Evolutionary conservation across 2,113 vertebrate genomes (phyloP), one percentile per base, ranked within the genome.

Genomic region (Lonchura striata): DNA sequence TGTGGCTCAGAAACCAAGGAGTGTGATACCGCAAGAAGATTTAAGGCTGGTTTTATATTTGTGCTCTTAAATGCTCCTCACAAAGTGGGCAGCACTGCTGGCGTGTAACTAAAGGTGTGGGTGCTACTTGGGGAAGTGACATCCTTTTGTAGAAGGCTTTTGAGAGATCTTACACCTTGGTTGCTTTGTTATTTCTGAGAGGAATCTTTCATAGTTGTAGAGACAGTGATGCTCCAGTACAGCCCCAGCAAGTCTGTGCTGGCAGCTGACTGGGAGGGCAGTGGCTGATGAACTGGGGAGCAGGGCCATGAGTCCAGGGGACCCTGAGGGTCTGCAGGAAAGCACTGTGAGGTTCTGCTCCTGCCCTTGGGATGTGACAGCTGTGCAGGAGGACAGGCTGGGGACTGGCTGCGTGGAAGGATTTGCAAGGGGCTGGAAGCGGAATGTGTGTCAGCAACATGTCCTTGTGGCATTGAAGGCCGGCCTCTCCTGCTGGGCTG

Each of bases 361-460:
- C 25, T 77, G 53, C 37, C 37, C 35, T 11, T 69, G 72, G 52
- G 23, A 18, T 64, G 44, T 76, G 44, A 7, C 15, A 27, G 39
- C 57, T 27, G 41, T 74, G 46, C 46, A 27, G 4, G 15, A 19
- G 35, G 8, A 24, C 33, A 42, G 44, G 11, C 74, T 49, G 70
- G 10, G 15, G 5, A 50, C 28, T 77, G 53, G 15, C 24, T 72
- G 49, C 3, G 1, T 5, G 22, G 77, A 42, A 68, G 22, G 50
- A 35, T 86, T 54, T 69, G 31, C 20, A 31, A 16, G 53, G 47
- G 7, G 2, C 12, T 37, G 61, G 52, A 42, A 66, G 39, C 8
- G 2, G 46, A 28, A 20, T 13, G 22, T 44, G 30, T 0, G 0
- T 79, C 39, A 54, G 39, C 24, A 18, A 0, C 1, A 1, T 50